Base-by-base conservation (phyloP, 2,888 invertebrate genomes). In the Cataglyphis livida region DNA sequence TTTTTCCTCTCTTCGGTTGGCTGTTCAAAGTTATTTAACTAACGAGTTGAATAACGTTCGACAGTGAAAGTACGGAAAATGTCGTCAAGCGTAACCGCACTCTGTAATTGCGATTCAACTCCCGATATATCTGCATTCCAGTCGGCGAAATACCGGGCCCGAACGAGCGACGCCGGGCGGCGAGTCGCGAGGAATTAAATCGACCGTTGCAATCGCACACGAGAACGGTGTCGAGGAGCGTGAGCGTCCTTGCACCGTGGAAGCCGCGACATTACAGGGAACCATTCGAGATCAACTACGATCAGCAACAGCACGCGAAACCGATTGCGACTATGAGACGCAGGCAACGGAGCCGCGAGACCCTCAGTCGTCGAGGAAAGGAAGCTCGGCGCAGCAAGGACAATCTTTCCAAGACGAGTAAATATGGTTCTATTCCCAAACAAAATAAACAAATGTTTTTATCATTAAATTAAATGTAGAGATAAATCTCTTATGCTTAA, bases 81-180 rank as follows among this genome's bases (percentile, higher is more conserved):
- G 62, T 74, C 25, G 71, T 71, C 61, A 74, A 81, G 81, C 81
- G 74, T 81, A 64, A 81, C 62, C 62, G 70, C 32, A 44, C 32
- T 81, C 64, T 62, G 51, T 51, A 64, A 82, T 82, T 82, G 41
- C 21, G 18, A 28, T 57, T 64, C 25, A 44, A 70, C 10, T 10
- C 18, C 18, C 28, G 28, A 62, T 62, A 51, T 51, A 73, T 76
- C 82, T 73, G 78, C 83, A 68, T 95, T 95, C 4, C 93, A 96
- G 97, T 98, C 91, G 98, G 98, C 83, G 98, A 97, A 94, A 98
- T 98, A 93, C 98, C 98, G 25, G 97, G 97, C 91, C 97, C 97
- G 48, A 95, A 95, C 75, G 95, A 95, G 5, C 95, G 96, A 87
- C 95, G 96, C 90, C 95, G 97, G 59, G 96, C 96, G 21, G 95